Evolutionary conservation across 2,113 vertebrate species (phyloP).

Genomic region (Fregetta grallaria): DNA sequence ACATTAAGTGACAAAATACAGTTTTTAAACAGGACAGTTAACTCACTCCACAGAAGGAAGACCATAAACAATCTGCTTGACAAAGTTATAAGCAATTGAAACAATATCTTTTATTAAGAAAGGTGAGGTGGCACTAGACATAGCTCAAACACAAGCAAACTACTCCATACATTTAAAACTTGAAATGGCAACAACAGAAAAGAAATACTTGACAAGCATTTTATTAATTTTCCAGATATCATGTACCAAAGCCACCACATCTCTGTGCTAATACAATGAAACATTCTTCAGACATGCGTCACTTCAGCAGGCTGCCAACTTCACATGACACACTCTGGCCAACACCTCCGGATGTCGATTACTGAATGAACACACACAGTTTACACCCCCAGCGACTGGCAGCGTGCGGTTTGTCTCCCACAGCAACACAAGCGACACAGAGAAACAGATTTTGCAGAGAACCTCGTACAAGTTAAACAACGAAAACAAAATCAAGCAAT

Average conservation of each 20-base stretch:
- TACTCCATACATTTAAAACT: background rate
- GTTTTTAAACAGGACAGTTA: background rate
- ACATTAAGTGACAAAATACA: background rate
- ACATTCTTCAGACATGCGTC: slow-evolving; percentile 32
- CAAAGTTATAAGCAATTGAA: background rate
- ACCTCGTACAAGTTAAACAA: background rate
- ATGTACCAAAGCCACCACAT: background rate
- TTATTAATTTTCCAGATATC: background rate
- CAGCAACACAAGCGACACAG: background rate
- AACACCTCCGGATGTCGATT: background rate
- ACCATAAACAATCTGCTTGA: background rate
- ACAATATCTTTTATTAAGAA: background rate
- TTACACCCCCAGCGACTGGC: background rate
- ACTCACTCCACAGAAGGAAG: background rate
- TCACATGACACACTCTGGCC: background rate
- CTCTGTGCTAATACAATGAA: background rate
- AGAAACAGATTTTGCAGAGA: background rate
- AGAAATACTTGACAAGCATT: background rate
- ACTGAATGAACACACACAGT: background rate
- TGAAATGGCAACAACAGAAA: background rate
- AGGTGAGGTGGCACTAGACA: background rate
- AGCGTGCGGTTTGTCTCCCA: background rate
- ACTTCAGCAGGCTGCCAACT: background rate
- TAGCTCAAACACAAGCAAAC: background rate
- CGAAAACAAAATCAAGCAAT: background rate